These are phyloP conservation scores for Palythoa grandis DNA, from an alignment of 92 coral and sea anemone genomes.

Conservation along the genomic window DNA sequence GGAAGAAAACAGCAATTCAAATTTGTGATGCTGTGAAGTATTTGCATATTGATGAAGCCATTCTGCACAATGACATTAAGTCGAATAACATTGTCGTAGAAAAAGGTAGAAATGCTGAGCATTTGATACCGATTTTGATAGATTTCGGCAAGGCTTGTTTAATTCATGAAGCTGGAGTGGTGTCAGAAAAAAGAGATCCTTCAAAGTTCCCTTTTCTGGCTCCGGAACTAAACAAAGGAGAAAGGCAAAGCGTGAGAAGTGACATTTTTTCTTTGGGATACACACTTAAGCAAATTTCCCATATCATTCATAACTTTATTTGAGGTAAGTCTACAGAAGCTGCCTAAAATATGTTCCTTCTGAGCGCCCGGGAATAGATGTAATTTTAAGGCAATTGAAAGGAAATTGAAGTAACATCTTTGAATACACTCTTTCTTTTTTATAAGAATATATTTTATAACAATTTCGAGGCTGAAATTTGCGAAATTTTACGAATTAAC, in stretches of 20 bases:
- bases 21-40: constrained; percentile 13
- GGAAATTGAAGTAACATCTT: background rate
- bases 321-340: background rate
- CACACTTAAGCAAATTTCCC: constrained; percentile 10
- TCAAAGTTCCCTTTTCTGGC: constrained; percentile 10
- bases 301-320: background rate
- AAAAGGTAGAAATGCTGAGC: background rate
- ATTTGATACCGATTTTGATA: constrained; percentile 5
- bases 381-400: background rate
- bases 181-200: background rate
- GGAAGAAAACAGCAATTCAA: background rate
- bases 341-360: constrained; percentile 20
- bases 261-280: constrained; percentile 7
- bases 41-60: background rate
- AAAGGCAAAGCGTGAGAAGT: background rate
- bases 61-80: constrained; percentile 36
- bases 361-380: constrained; percentile 2
- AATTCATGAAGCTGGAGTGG: background rate
- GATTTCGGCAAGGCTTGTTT: constrained; percentile 27
- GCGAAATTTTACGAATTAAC: no score
- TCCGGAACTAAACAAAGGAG: constrained; percentile 5
- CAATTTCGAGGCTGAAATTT: no score
- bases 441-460: no score
- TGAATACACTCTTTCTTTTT: background rate
- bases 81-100: background rate